Evolutionary conservation across 2,888 invertebrate species (phyloP), one percentile per base, ranked within the genome.

Genomic region (Mesorhabditis spiculigera): DNA sequence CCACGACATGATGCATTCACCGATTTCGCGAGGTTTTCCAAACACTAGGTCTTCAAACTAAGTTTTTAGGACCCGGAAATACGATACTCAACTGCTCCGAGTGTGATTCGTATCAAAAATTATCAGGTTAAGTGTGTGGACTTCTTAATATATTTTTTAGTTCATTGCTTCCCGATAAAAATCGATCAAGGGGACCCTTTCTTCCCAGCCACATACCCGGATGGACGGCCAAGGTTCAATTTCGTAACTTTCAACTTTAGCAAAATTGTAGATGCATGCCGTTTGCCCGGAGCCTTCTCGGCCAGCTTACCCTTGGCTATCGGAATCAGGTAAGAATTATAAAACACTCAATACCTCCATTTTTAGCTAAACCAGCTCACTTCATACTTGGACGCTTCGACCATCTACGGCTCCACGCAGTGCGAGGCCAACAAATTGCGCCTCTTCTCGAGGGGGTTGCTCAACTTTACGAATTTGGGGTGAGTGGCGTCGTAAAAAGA

Each of bases 1-100:
- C 87, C 95, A 95, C 87, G 95, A 95, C 86, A 89, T 96, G 67
- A 95, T 95, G 0, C 91, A 94, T 90, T 94, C 95, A 0, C 95
- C 94, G 2, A 93, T 93, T 69, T 87, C 88, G 69, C 83, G 86
- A 81, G 87, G 87, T 87, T 77, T 2, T 50, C 43, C 10, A 63
- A 5, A 16, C 41, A 3, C 41, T 63, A 16, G 8, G 28, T n/a
- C 3, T 28, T 28, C 28, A 13, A 8, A 50, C 3, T 8, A 50
- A 50, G 44, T 45, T 5, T 65, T 66, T 42, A 80, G 85, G 82
- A 28, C 81, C 86, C 4, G 75, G 81, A 64, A 83, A 83, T 63
- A 76, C 81, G 42, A 77, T 82, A 43, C 75, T 86, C n/a, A 84
- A 86, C 74, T 86, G 86, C 62, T 79, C 79, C 10, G 90, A 92